Evolutionary conservation across 2,797 vertebrate species (phyloP).

Genomic region (Thamnophis elegans): DNA sequence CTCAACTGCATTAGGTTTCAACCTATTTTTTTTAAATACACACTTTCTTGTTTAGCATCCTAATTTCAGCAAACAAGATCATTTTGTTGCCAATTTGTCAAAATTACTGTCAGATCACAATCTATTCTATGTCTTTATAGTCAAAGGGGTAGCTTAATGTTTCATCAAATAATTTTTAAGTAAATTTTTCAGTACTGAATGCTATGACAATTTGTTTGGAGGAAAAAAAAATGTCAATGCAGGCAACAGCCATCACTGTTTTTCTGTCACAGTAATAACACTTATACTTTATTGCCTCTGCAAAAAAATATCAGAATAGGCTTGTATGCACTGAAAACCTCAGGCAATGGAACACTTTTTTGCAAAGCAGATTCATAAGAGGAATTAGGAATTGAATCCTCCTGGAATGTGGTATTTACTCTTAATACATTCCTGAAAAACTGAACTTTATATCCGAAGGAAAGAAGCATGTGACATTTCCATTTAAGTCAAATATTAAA

Average conservation of each 20-base stretch:
- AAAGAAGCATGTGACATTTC: neutral
- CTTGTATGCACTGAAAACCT: neutral
- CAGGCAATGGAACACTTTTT: conserved; percentile 9
- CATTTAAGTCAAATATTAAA: neutral
- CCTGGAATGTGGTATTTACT: conserved; percentile 9
- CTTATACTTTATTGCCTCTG: neutral
- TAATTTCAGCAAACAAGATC: neutral
- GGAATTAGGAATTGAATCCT: neutral
- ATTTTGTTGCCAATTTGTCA: neutral
- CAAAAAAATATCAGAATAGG: conserved; percentile 14
- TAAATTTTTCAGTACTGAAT: neutral
- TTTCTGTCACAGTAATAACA: conserved; percentile 18
- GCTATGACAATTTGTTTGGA: neutral
- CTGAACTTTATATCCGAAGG: neutral
- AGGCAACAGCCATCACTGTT: neutral
- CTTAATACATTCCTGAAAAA: conserved; percentile 5
- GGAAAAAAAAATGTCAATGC: neutral
- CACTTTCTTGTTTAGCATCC: neutral
- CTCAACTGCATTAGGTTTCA: neutral
- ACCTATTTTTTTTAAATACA: neutral
- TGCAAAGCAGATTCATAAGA: conserved; percentile 2
- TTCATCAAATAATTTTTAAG: neutral
- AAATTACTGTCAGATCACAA: neutral
- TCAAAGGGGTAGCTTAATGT: neutral
- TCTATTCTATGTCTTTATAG: neutral